Conservation (phyloP, 2,888 invertebrate species). For the Eucera pruinosa region DNA sequence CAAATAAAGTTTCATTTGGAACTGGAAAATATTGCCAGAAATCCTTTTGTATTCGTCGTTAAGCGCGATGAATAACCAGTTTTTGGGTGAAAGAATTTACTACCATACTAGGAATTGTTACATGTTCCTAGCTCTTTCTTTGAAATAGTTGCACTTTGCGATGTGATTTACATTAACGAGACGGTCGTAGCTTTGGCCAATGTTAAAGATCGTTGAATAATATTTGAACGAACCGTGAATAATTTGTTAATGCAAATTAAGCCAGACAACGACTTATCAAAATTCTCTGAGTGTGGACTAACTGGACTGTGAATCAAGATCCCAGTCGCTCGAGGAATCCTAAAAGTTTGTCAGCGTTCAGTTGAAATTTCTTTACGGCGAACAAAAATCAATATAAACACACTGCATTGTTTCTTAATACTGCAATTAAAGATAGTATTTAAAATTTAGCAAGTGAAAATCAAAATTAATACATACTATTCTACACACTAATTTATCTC, state of each 20-base stretch:
- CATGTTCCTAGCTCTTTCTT: constrained; percentile 1
- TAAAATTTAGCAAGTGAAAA: too few relatives aligned
- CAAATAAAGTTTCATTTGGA: neutral
- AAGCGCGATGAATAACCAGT: constrained; percentile 6
- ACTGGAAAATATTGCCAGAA: neutral
- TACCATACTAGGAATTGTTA: neutral
- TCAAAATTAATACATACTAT: too few relatives aligned
- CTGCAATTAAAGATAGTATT: too few relatives aligned
- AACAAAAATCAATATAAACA: neutral
- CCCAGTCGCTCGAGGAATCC: constrained; percentile 4
- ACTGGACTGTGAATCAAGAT: constrained; percentile 27
- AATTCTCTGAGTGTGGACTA: constrained; percentile 24
- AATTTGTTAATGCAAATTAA: constrained; percentile 20
- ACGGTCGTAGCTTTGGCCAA: constrained; percentile 3
- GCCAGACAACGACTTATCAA: constrained; percentile 10
- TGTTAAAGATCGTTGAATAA: constrained; percentile 19
- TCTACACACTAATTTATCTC: neutral
- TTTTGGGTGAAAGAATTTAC: constrained; percentile 1
- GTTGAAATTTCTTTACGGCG: neutral
- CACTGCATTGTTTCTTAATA: too few relatives aligned
- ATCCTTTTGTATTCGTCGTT: neutral
- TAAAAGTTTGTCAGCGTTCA: neutral
- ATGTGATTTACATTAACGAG: constrained; percentile 23
- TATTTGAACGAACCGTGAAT: constrained; percentile 21
- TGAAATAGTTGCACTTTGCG: constrained; percentile 34